A percentile compares a stretch with the other conserved stretches of the same genome.
phyloP scores from a whole-genome alignment of 2,888 invertebrate genomes.

The Laspeyria flexula region DNA sequence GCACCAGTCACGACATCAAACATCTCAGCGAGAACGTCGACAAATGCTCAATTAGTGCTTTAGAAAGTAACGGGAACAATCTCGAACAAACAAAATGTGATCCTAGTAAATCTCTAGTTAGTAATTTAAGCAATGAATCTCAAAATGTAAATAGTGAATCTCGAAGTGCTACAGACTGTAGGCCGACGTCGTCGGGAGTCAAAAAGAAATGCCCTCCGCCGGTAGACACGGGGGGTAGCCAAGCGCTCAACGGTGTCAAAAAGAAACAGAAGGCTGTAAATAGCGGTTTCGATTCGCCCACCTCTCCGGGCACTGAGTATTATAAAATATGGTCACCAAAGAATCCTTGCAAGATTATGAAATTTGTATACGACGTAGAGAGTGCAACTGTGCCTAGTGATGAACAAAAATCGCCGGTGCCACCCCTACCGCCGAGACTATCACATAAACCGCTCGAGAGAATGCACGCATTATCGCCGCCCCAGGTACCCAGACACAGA shows the following conservation, averaged over 20 bases:
- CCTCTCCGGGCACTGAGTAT: constrained; percentile 87
- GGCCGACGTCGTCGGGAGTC: constrained; percentile 77
- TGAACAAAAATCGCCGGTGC: constrained; percentile 88
- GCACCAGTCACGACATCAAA: constrained; percentile 76
- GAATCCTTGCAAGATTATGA: constrained; percentile 86
- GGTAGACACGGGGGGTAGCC: constrained; percentile 82
- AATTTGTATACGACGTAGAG: constrained; percentile 83
- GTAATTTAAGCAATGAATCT: constrained; percentile 77
- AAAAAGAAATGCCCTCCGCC: constrained; percentile 86
- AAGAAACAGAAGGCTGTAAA: constrained; percentile 86
- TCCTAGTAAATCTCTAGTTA: constrained; percentile 82
- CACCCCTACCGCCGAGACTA: constrained; percentile 90
- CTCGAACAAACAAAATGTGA: constrained; percentile 80
- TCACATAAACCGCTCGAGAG: constrained; percentile 92
- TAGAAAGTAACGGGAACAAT: constrained; percentile 79
- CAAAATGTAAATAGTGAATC: constrained; percentile 79
- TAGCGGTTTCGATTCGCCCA: constrained; percentile 83
- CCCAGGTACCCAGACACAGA: constrained; percentile 88
- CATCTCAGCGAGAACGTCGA: constrained; percentile 82
- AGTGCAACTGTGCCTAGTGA: constrained; percentile 77
- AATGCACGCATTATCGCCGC: constrained; percentile 89
- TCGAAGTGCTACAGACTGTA: constrained; percentile 69
- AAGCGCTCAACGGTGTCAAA: constrained; percentile 85
- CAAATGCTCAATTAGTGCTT: constrained; percentile 85
- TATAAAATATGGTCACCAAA: constrained; percentile 90